Evolutionary conservation across 2,888 invertebrate species (phyloP), one percentile per base, ranked within the genome.

Genomic region (Hypolimnas misippus): DNA sequence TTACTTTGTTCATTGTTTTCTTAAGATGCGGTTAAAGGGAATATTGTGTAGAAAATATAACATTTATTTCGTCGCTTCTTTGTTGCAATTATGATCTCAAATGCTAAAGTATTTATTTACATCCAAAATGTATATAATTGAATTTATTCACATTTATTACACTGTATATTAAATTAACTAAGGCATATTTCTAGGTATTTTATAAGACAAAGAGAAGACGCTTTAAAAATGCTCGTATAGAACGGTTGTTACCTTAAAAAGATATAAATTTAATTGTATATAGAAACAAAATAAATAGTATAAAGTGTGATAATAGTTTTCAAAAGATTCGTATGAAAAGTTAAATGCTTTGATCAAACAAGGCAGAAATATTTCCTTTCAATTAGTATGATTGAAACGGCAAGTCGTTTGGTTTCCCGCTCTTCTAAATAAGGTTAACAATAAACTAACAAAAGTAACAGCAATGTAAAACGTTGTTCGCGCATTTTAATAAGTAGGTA

Each of bases 281-380:
- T 10, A 10, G 12, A 33, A 6, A 10, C 0, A 10, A 8, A 33
- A 12, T 33, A 8, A 33, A 33, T 33, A 33, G 8, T 33, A 33
- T 8, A 7, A 33, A 33, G 12, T 12, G 33, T 33, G 6, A 10
- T 33, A 33, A 10, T 33, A 33, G 8, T 33, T 33, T 7, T 29
- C 6, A 2, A 3, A 17, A 33, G 14, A 31, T 3, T 31, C 35
- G 4, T 56, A 56, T 56, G 52, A 51, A 40, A 52, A 38, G n/a
- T 40, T 31, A 21, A 60, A 60, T 40, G 16, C 31, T 63, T 63
- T 63, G 56, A 53, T 52, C 52, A 46, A 59, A 38, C 38, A 29
- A 56, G 29, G 40, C 25, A 21, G 46, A 50, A 55, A 56, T 56
- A 56, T 64, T 60, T 56, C 56, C 31, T 60, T 63, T 56, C 52